Evolutionary conservation across 2,888 invertebrate species (phyloP).

Genomic region (Halocaridina rubra): DNA sequence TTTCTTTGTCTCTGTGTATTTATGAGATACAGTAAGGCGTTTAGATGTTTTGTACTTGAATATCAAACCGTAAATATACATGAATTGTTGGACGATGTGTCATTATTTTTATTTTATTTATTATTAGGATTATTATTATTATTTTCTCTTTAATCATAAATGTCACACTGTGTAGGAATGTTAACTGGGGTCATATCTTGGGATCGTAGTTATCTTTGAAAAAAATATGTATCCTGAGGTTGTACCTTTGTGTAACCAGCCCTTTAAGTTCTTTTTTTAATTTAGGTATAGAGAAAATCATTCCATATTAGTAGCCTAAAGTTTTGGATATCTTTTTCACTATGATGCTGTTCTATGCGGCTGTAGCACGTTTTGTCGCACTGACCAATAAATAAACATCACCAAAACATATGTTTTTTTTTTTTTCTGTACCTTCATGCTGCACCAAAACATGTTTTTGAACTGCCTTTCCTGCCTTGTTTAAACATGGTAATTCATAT

Average conservation of each 20-base stretch:
- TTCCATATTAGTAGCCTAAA: constrained; percentile 54
- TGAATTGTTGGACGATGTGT: not conserved
- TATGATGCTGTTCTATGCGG: constrained; percentile 49
- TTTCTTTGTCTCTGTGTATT: constrained; percentile 1
- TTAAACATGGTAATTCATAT: no score
- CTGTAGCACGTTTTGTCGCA: constrained; percentile 53
- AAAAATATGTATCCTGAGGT: constrained; percentile 6
- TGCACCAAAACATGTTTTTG: not conserved
- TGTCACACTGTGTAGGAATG: not conserved
- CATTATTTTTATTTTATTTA: not conserved
- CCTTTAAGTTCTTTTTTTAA: constrained; percentile 16
- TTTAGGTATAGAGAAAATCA: constrained; percentile 44
- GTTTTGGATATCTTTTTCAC: constrained; percentile 54
- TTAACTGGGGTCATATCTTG: constrained; percentile 9
- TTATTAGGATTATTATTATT: no score
- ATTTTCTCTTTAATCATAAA: constrained; percentile 4
- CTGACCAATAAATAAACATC: constrained; percentile 52
- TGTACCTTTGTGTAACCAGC: not conserved
- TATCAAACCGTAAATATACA: not conserved
- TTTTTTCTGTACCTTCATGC: no score
- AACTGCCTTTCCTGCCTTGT: not conserved
- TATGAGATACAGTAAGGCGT: constrained; percentile 24
- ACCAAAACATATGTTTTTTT: constrained; percentile 10
- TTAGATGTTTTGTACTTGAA: constrained; percentile 23
- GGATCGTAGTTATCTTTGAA: not conserved